Percentiles rank a stretch among this genome's conserved stretches.
These are phyloP conservation scores for Acrocephalus arundinaceus DNA, from an alignment of 2,113 vertebrate genomes.

Conservation along the genomic window DNA sequence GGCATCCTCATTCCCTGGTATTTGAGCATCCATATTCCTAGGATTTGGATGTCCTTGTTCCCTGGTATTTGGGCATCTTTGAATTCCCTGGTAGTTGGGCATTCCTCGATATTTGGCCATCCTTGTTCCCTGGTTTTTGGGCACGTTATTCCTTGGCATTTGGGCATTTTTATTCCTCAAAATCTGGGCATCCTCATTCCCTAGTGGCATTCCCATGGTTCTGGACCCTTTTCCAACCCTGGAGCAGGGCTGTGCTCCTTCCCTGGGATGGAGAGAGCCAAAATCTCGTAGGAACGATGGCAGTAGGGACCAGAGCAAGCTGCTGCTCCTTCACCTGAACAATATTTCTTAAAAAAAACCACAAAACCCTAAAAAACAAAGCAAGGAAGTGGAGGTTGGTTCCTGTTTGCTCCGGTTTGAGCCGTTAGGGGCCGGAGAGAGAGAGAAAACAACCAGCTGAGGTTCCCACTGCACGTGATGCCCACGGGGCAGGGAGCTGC, in stretches of 20 bases:
- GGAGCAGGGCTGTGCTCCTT: neutral
- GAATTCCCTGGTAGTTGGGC: no score
- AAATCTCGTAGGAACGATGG: neutral
- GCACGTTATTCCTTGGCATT: neutral
- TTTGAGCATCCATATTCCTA: no score
- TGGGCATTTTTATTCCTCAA: neutral
- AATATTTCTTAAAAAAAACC: neutral
- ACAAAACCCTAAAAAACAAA: neutral
- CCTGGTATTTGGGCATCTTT: no score
- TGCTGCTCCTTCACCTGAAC: neutral
- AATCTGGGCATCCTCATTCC: neutral
- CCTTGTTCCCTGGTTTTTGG: no score
- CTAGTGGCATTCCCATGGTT: fast-evolving
- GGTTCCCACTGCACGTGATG: fast-evolving
- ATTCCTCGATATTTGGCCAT: no score
- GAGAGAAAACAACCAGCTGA: neutral
- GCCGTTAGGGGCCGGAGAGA: neutral
- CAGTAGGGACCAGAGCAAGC: neutral
- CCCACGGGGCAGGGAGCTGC: neutral
- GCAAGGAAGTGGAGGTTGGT: neutral
- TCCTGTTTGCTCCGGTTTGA: neutral
- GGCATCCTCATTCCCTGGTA: no score
- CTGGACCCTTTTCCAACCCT: neutral
- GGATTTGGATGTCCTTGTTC: no score
- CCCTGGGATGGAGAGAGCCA: neutral